A percentile compares a stretch with the other conserved stretches of the same genome.
Conservation (phyloP, 30 jellyfish, hydroid and myxozoan species). For the Nemopilema nomurai region DNA sequence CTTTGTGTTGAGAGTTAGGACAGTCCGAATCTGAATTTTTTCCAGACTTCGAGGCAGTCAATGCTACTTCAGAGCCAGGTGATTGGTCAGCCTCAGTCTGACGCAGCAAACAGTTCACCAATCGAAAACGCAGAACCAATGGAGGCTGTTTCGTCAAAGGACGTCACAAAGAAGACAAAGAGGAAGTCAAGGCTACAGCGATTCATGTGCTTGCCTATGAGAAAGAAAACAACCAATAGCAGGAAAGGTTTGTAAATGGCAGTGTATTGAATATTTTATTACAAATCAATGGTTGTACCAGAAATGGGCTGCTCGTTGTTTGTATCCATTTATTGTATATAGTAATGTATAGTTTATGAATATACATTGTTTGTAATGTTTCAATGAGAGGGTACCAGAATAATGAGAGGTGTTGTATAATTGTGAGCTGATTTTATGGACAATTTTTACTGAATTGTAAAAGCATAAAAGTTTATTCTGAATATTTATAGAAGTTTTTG, state of each 20-base stretch:
- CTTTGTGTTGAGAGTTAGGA: neutral
- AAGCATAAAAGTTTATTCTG: neutral
- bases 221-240: neutral
- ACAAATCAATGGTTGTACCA: neutral
- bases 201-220: neutral
- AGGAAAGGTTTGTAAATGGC: neutral
- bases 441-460: neutral
- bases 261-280: neutral
- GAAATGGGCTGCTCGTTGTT: neutral
- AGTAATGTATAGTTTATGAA: neutral
- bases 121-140: neutral
- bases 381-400: too few relatives aligned
- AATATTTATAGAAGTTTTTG: neutral
- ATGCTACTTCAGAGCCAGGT: neutral
- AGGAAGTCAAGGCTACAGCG: neutral
- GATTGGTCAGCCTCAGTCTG: neutral
- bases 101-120: neutral
- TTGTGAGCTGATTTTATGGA: neutral
- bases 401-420: neutral
- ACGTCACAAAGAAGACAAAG: neutral
- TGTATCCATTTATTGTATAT: too few relatives aligned
- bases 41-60: neutral
- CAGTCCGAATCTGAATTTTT: neutral
- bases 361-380: neutral
- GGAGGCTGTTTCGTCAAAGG: neutral